Evolutionary conservation across 2,797 vertebrate genomes (phyloP), one percentile per base, ranked within the genome.

Genomic region (Steatocranus sp.): DNA sequence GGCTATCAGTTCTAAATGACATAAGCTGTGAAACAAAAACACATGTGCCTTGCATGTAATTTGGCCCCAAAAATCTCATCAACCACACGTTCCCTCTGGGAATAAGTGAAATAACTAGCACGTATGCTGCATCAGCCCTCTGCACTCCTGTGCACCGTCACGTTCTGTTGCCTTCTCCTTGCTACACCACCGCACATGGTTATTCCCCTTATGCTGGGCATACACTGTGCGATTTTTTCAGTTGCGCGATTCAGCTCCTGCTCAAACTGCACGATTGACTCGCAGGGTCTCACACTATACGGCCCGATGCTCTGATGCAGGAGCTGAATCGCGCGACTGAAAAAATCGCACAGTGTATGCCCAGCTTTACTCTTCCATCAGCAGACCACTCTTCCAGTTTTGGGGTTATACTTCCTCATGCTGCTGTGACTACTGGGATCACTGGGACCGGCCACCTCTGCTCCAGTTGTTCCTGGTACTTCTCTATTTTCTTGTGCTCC

Each of bases 71-170:
- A 17, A 56, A 34, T 8, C 18, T 61, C 30, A 34, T 61, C 56
- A 61, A 61, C 0, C 18, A 36, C 18, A 0, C 6, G 0, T 36
- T 61, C 56, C 17, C 2, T 61, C 56, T 36, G 30, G 32, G 32
- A 36, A 63, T 58, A 58, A 58, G 2, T 58, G 30, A 58, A 34
- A n/a, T 58, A 32, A 58, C 32, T 2, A 23, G n/a, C 61, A 38
- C 1, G n/a, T 63, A 63, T 20, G 58, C 36, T 25, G 36, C 36
- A 23, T 9, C 61, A 66, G 61, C 23, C n/a, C 36, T 66, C 36
- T 41, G 61, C 2, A 58, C 9, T 58, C 15, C 18, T 2, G 27
- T 32, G 54, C 54, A 58, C 27, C 1, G 2, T 32, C 54, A 58
- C 9, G 1, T 58, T 58, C 27, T 0, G 3, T 58, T 58, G 27